Conservation (phyloP, 2,888 invertebrate genomes). For the Agrochola lychnidis region DNA sequence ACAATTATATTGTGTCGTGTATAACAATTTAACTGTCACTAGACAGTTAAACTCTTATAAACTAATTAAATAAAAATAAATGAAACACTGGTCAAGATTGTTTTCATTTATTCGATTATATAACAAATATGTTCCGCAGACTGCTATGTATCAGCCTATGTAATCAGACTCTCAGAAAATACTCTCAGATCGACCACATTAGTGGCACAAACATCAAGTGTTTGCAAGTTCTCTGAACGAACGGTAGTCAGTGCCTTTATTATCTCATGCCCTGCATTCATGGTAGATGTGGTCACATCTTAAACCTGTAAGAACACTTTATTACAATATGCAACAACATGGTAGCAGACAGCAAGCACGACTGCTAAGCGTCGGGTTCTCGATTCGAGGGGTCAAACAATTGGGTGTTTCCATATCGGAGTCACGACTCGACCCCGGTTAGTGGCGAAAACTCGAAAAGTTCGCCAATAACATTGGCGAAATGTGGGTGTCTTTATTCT, state of each 20-base stretch:
- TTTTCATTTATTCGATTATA: slow-evolving; percentile 9
- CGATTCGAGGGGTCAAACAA: neutral
- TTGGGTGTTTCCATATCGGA: neutral
- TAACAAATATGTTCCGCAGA: slow-evolving; percentile 1
- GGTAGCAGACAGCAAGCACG: neutral
- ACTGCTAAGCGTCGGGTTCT: neutral
- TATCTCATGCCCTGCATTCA: neutral
- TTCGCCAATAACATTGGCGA: neutral
- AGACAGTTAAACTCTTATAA: neutral
- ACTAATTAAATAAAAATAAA: slow-evolving; percentile 16
- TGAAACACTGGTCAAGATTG: slow-evolving; percentile 3
- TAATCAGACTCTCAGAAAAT: neutral
- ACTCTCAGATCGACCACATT: neutral
- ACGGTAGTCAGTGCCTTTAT: neutral
- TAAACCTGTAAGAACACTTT: slow-evolving; percentile 14
- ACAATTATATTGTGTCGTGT: too few relatives aligned
- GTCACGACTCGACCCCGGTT: too few relatives aligned
- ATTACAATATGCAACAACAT: slow-evolving; percentile 5
- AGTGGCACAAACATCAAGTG: neutral
- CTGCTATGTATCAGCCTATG: neutral
- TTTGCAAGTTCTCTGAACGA: neutral
- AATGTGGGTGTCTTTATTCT: neutral
- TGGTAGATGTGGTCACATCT: neutral
- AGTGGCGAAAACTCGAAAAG: neutral
- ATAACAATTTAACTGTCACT: too few relatives aligned